A percentile compares a stretch with the other conserved stretches of the same genome.
Evolutionary conservation across 2,888 invertebrate genomes (phyloP).

Genomic region (Psylliodes chrysocephalus): DNA sequence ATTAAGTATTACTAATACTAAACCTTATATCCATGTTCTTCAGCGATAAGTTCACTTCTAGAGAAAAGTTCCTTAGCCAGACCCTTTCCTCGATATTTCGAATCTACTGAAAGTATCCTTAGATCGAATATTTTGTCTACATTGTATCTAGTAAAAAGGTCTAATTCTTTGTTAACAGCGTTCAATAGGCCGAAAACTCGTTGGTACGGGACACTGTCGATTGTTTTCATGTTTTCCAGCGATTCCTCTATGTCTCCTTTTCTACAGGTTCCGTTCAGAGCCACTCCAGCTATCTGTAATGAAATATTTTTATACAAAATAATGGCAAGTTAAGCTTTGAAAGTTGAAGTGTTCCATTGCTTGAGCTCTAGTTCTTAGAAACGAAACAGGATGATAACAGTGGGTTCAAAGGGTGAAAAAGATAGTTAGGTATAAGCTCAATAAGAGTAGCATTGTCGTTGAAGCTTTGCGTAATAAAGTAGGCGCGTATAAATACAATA

Average conservation of each 20-base stretch:
- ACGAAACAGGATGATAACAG: no score
- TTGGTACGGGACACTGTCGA: slow-evolving; percentile 77
- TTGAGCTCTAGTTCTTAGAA: no score
- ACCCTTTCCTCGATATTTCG: slow-evolving; percentile 76
- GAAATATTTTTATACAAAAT: no score
- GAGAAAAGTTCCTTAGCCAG: slow-evolving; percentile 78
- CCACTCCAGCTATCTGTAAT: slow-evolving; percentile 81
- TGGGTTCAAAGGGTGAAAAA: no score
- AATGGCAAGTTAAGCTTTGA: no score
- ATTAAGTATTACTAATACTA: slow-evolving; percentile 35
- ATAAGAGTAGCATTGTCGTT: no score
- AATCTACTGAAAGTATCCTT: slow-evolving; percentile 82
- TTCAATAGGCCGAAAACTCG: slow-evolving; percentile 83
- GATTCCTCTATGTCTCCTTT: slow-evolving; percentile 78
- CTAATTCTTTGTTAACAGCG: slow-evolving; percentile 73
- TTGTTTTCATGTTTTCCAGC: slow-evolving; percentile 73
- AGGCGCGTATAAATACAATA: no score
- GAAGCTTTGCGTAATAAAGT: no score
- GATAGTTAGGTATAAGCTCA: no score
- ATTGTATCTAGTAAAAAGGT: slow-evolving; percentile 74
- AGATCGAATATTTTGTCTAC: slow-evolving; percentile 82
- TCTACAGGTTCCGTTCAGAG: slow-evolving; percentile 79
- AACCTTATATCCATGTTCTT: slow-evolving; percentile 77
- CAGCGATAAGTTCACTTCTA: slow-evolving; percentile 74
- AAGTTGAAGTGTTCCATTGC: no score